These are phyloP conservation scores for Oryzias woworae DNA, from an alignment of 2,113 vertebrate genomes.

Conservation along the genomic window DNA sequence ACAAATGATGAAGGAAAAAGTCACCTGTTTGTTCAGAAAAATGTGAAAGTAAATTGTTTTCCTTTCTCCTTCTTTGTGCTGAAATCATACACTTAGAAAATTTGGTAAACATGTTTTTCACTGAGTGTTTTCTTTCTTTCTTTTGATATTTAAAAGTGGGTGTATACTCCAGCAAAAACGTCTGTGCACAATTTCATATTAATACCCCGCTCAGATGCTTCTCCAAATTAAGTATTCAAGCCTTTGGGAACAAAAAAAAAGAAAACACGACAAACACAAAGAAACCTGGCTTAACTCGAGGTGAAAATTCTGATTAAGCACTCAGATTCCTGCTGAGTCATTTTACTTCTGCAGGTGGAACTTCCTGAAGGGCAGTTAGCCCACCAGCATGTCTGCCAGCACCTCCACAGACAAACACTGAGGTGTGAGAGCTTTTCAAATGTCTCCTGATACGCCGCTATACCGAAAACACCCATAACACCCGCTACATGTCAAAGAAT, in stretches of 20 bases:
- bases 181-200: constrained; percentile 22
- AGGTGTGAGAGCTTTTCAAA: constrained; percentile 50
- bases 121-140: neutral
- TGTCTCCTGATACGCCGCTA: constrained; percentile 42
- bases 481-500: too few species aligned
- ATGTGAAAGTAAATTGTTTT: neutral
- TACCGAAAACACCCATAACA: neutral
- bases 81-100: neutral
- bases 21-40: neutral
- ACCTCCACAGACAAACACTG: constrained; percentile 24
- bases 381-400: constrained; percentile 17
- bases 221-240: constrained; percentile 17
- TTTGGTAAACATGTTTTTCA: neutral
- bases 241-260: neutral
- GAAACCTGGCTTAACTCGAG: neutral
- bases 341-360: constrained; percentile 2
- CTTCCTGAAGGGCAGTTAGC: constrained; percentile 8
- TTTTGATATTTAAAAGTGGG: neutral
- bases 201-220: neutral
- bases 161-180: neutral
- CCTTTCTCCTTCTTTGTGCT: neutral
- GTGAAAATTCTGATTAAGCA: neutral
- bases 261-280: too few species aligned
- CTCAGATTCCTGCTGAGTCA: constrained; percentile 18
- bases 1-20: neutral